Base-by-base conservation (phyloP, 2,888 invertebrate genomes). In the Amiota communis region DNA sequence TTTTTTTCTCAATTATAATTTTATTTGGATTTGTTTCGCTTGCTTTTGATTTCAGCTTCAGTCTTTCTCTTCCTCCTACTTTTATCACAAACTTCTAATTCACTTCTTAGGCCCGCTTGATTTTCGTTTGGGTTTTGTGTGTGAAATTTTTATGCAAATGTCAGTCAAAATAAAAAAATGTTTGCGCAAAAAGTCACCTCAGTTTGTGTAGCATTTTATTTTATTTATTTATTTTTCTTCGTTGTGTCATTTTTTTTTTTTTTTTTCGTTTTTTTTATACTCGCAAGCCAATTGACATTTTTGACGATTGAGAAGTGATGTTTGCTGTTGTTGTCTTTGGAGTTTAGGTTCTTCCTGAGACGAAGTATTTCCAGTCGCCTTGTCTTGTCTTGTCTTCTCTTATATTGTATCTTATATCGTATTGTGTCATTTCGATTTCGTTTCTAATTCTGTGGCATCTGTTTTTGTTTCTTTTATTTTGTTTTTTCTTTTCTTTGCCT, bases 91-190 rank as follows among this genome's bases (percentile, higher is more conserved):
- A 12, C 8, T 63, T n/a, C n/a, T n/a, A n/a, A n/a, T n/a, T n/a
- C n/a, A n/a, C n/a, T n/a, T n/a, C n/a, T n/a, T n/a, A n/a, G n/a
- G n/a, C n/a, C n/a, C n/a, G n/a, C n/a, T n/a, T n/a, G n/a, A n/a
- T 13, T 63, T 17, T 59, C n/a, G 46, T 63, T 46, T 13, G 23
- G 9, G 9, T n/a, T 46, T 63, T 23, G 13, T 51, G n/a, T 15
- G 49, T 49, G n/a, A n/a, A 17, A 68, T 9, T 51, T 68, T 51
- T 51, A 68, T 17, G 68, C 68, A 49, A 68, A 53, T 63, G 63
- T 1, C 63, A n/a, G 47, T 63, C 63, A 20, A 53, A 36, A 3
- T n/a, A 23, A 23, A 23, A 23, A 23, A 53, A 20, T 61, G 20
- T 61, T 61, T 61, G 17, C 23, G 2, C 61, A 13, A 63, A 63